A percentile compares a stretch with the other conserved stretches of the same genome.
Conservation (phyloP, 2,797 vertebrate genomes). For the Helarctos malayanus region DNA sequence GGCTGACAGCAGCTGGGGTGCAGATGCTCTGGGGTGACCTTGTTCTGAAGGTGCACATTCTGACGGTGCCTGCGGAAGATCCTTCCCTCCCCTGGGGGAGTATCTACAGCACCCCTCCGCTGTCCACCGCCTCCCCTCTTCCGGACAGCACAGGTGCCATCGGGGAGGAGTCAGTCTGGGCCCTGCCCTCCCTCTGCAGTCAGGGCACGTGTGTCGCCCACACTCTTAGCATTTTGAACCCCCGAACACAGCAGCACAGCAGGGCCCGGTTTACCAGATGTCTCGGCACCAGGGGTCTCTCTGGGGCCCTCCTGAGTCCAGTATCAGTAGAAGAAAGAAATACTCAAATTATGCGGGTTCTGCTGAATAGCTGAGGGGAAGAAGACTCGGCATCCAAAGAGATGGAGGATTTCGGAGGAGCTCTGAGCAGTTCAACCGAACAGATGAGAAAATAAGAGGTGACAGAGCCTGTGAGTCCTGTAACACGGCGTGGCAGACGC, state of each 20-base stretch:
- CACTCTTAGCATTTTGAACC: background rate
- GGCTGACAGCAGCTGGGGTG: no score
- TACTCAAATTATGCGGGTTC: background rate
- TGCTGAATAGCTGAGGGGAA: background rate
- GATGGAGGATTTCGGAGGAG: background rate
- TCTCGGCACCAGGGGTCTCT: fast-evolving
- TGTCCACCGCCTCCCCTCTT: background rate
- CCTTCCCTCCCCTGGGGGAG: background rate
- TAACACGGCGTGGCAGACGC: fast-evolving
- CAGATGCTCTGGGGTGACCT: background rate
- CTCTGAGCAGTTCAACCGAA: background rate
- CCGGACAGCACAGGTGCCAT: fast-evolving
- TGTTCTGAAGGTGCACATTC: background rate
- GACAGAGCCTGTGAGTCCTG: fast-evolving
- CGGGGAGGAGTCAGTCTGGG: fast-evolving
- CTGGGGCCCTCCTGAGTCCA: background rate
- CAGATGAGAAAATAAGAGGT: background rate
- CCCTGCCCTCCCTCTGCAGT: background rate
- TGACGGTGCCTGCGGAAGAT: fast-evolving
- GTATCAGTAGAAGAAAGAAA: fast-evolving
- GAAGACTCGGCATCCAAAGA: no score
- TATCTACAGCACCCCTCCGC: no score
- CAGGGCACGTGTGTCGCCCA: fast-evolving
- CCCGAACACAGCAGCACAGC: background rate
- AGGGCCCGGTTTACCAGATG: background rate